Evolutionary conservation across 2,797 vertebrate genomes (phyloP), one percentile per base, ranked within the genome.

Genomic region (Sparus aurata): DNA sequence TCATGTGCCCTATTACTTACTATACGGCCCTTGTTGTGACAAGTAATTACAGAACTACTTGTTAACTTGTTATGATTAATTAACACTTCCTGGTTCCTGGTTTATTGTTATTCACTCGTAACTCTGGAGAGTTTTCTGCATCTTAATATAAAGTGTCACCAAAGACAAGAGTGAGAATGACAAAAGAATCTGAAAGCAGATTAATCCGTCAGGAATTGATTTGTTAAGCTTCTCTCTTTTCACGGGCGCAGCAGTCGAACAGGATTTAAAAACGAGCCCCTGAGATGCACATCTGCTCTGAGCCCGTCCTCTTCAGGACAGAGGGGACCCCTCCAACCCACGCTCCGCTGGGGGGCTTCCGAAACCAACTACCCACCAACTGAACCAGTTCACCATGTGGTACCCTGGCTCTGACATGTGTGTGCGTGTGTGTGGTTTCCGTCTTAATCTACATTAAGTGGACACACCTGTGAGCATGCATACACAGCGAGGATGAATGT

Each of bases 201-300:
- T 94, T 93, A 93, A 92, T 91, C 84, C 77, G 83, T 73, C 72
- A 73, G 83, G 87, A 94, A 95, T 90, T 91, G 89, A 93, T 94
- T 94, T 89, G 86, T 92, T 94, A 93, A 95, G 93, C 93, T 93
- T 92, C 90, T 91, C 85, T 69, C 80, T 87, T 87, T 90, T 93
- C 77, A 85, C 61, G 68, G 88, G 68, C 82, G 86, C 85, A 54
- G 85, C 83, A 88, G 88, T 92, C 86, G 85, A 94, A 93, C 86
- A 89, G 93, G 94, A 94, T 93, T 94, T 94, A 85, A 75, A 77
- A 70, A 79, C 27, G 41, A 83, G 75, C 79, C 88, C 58, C 84
- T 22, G 79, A 91, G 91, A 93, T 82, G 83, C 77, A 85, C 89
- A 91, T 93, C 90, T 91, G 91, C 87, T 89, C 82, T 64, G 76